Conservation (phyloP, 1,140 invertebrate genomes). For the Steinernema khuongi region DNA sequence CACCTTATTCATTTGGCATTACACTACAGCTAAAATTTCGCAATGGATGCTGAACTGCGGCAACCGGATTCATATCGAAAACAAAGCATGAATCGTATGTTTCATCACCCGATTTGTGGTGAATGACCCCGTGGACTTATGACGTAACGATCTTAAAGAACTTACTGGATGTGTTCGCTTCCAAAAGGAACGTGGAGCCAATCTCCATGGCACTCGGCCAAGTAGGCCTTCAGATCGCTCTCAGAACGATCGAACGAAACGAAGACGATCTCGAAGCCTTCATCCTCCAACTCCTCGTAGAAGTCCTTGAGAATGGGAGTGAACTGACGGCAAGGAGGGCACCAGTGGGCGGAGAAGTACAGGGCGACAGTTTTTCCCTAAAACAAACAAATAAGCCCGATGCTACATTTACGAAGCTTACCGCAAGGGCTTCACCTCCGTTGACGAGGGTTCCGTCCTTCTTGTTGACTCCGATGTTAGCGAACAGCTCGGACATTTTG, state of each 20-base stretch:
- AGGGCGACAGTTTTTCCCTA: slow-evolving; percentile 51
- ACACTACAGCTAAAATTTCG: background rate
- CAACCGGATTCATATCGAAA: background rate
- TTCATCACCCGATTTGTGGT: background rate
- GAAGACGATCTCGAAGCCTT: slow-evolving; percentile 58
- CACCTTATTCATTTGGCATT: background rate
- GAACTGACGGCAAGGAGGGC: slow-evolving; percentile 45
- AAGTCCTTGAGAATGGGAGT: slow-evolving; percentile 29
- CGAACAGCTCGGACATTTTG: background rate
- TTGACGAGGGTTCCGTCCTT: background rate
- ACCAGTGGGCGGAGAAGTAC: slow-evolving; percentile 56
- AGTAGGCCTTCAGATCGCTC: slow-evolving; percentile 56
- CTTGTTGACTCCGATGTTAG: background rate
- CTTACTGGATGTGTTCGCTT: slow-evolving; percentile 37
- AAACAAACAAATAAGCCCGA: background rate
- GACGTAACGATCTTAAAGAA: background rate
- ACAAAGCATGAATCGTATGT: slow-evolving; percentile 21
- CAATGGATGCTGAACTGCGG: background rate
- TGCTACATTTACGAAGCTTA: background rate
- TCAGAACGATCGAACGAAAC: slow-evolving; percentile 58
- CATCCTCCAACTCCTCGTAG: slow-evolving; percentile 32
- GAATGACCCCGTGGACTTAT: background rate
- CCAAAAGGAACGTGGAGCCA: slow-evolving; percentile 56
- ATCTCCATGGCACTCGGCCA: slow-evolving; percentile 59
- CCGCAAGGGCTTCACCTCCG: background rate